Conservation (phyloP, 2,888 invertebrate genomes). For the Cynaeus angustus region DNA sequence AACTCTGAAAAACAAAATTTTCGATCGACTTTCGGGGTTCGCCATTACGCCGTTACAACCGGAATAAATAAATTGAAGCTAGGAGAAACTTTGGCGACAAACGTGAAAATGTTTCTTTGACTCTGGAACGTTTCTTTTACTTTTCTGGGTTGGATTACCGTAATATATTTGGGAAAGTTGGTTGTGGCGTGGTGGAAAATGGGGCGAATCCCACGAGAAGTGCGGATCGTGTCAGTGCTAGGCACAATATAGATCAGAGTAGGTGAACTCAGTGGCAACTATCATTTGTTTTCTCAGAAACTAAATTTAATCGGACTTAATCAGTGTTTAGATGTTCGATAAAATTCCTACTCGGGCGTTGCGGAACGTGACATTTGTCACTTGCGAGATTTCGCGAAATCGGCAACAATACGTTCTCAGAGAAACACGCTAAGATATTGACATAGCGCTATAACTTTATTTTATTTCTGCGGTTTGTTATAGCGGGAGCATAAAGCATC, state of each 20-base stretch:
- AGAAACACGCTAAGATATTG: conserved; percentile 15
- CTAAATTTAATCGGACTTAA: conserved; percentile 32
- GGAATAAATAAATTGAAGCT: conserved; percentile 10
- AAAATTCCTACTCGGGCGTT: background rate
- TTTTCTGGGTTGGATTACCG: conserved; percentile 42
- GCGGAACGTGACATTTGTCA: conserved; percentile 10
- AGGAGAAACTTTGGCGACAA: conserved; percentile 28
- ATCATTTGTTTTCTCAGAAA: conserved; percentile 44
- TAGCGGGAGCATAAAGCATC: conserved; percentile 17
- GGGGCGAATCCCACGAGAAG: conserved; percentile 43
- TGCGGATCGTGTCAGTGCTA: conserved; percentile 40
- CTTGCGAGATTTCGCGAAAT: conserved; percentile 10
- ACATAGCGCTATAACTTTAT: conserved; percentile 18
- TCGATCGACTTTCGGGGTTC: conserved; percentile 6
- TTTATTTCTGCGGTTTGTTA: conserved; percentile 28
- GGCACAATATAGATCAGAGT: conserved; percentile 46
- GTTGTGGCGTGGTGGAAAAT: conserved; percentile 39
- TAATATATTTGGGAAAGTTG: conserved; percentile 45
- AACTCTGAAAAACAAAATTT: background rate
- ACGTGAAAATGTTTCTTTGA: conserved; percentile 36
- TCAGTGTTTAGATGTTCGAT: conserved; percentile 13
- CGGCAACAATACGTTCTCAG: conserved; percentile 8
- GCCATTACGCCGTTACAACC: conserved; percentile 1
- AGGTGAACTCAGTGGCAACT: conserved; percentile 45
- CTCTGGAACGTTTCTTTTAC: conserved; percentile 43